phyloP scores from a whole-genome alignment of 2,797 vertebrate genomes.

The Sternarchorhynchus goeldii region DNA sequence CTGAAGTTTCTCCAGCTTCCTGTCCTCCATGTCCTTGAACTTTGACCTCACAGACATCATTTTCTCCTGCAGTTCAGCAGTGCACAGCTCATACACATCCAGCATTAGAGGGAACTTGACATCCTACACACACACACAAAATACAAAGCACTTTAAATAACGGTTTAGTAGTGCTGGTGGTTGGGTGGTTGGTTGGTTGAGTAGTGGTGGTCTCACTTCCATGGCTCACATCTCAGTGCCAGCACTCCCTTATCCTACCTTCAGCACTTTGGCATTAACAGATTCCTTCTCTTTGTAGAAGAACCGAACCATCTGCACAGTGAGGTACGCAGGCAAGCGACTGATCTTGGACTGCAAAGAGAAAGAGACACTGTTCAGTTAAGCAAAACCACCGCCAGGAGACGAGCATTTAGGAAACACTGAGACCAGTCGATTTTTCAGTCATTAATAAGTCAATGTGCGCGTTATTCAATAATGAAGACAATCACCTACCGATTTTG shows the following conservation, averaged over 20 bases:
- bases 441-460: no score
- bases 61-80: conserved; percentile 91
- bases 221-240: neutral
- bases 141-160: neutral
- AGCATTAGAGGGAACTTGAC: conserved; percentile 99
- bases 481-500: conserved; percentile 89
- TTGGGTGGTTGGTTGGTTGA: no score
- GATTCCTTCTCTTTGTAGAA: conserved; percentile 99
- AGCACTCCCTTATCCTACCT: conserved; percentile 72
- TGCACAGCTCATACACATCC: conserved; percentile 96
- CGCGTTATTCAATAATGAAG: no score
- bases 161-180: no score
- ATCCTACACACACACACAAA: conserved; percentile 75
- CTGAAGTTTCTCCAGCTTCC: conserved; percentile 88
- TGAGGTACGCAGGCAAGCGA: conserved; percentile 93
- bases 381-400: no score
- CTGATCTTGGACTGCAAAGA: conserved; percentile 89
- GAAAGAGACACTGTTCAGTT: neutral
- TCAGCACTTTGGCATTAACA: conserved; percentile 99
- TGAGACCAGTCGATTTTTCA: no score
- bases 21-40: conserved; percentile 96
- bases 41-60: conserved; percentile 90
- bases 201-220: neutral
- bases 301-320: conserved; percentile 98
- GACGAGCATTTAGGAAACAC: no score